Evolutionary conservation across 2,797 vertebrate species (phyloP).

Genomic region (Spinus pinus): DNA sequence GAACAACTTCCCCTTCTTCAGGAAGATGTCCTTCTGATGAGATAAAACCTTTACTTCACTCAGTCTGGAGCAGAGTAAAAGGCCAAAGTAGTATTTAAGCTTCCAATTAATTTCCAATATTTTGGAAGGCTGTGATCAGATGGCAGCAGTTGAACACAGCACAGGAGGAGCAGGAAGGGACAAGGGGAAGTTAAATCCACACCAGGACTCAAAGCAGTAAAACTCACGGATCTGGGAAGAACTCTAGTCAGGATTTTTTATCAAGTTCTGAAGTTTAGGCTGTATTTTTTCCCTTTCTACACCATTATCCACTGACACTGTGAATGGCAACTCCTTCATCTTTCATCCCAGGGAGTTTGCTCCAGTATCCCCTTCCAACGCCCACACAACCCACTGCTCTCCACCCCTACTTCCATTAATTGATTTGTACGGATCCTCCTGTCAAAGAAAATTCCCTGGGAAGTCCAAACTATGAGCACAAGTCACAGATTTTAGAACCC

Average conservation of each 20-base stretch:
- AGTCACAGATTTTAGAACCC: background rate
- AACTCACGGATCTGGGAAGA: background rate
- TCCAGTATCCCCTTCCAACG: background rate
- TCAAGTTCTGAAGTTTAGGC: background rate
- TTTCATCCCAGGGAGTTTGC: background rate
- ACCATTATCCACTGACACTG: background rate
- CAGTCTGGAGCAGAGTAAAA: conserved; percentile 5
- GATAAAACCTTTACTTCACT: conserved; percentile 16
- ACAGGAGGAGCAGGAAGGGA: background rate
- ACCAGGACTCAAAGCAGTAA: background rate
- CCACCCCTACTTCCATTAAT: background rate
- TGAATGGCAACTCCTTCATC: background rate
- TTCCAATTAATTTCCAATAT: conserved; percentile 24
- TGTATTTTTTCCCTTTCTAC: background rate
- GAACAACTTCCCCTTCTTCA: background rate
- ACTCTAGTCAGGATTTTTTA: background rate
- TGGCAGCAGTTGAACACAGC: background rate
- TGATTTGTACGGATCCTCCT: background rate
- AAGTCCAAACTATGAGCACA: conserved; percentile 5
- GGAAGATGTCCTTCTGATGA: background rate
- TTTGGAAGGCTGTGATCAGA: background rate
- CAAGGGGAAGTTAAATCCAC: background rate
- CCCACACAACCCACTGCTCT: background rate
- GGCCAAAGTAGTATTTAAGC: conserved; percentile 39
- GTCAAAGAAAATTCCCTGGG: conserved; percentile 22